These are phyloP conservation scores for Lethrus apterus DNA, from an alignment of 1,140 invertebrate genomes.

Conservation along the genomic window DNA sequence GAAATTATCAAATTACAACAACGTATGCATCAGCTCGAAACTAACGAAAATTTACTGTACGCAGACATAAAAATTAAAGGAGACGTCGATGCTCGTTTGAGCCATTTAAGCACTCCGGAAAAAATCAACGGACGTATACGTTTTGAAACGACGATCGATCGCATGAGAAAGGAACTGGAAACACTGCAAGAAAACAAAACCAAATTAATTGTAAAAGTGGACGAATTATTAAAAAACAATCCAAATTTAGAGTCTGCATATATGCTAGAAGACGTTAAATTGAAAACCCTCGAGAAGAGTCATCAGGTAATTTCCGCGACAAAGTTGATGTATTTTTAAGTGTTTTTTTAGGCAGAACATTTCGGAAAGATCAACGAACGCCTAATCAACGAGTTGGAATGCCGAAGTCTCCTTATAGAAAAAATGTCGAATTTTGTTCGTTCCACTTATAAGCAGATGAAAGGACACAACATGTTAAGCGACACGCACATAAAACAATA, in stretches of 20 bases:
- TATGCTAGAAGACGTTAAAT: constrained; percentile 6
- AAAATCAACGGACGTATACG: constrained; percentile 43
- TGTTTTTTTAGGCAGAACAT: constrained; percentile 19
- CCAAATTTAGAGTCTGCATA: constrained; percentile 1
- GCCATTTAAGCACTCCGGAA: constrained; percentile 36
- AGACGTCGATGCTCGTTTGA: constrained; percentile 42
- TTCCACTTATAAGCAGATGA: constrained; percentile 24
- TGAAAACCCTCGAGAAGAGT: not conserved
- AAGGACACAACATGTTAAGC: constrained; percentile 26
- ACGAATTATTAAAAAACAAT: constrained; percentile 1
- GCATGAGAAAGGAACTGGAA: constrained; percentile 43
- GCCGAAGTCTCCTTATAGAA: constrained; percentile 23
- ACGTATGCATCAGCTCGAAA: constrained; percentile 4
- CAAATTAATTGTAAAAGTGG: constrained; percentile 1
- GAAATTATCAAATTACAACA: constrained; percentile 5
- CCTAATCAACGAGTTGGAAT: constrained; percentile 25
- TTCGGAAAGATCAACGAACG: constrained; percentile 22
- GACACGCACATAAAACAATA: constrained; percentile 24
- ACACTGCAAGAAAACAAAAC: constrained; percentile 27
- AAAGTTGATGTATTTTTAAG: not conserved
- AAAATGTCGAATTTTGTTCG: constrained; percentile 24
- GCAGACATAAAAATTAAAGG: constrained; percentile 42
- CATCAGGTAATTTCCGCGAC: constrained; percentile 9
- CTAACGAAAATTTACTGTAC: constrained; percentile 29
- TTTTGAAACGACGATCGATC: constrained; percentile 41